These are phyloP conservation scores for Gastracanthus pulcherrimus DNA, from an alignment of 2,888 invertebrate species.

Conservation along the genomic window DNA sequence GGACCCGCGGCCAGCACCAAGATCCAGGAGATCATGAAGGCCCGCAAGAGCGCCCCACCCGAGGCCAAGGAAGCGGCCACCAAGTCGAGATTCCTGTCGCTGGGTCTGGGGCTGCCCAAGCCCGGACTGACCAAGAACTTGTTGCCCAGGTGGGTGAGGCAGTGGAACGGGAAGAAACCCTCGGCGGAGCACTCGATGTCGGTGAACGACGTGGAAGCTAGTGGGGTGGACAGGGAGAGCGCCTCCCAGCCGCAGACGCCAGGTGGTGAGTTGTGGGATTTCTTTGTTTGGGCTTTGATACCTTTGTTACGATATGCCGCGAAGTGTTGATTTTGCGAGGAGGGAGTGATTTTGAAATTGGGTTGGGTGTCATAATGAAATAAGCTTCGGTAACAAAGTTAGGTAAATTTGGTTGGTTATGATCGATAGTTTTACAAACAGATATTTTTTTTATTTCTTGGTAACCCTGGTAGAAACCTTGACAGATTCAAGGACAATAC, in stretches of 20 bases:
- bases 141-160: slow-evolving; percentile 69
- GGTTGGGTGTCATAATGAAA: too few relatives aligned
- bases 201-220: slow-evolving; percentile 62
- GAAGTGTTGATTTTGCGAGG: too few relatives aligned
- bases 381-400: too few relatives aligned
- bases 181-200: slow-evolving; percentile 59
- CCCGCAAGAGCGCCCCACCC: slow-evolving; percentile 57
- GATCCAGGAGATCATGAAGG: slow-evolving; percentile 78
- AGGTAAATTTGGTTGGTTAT: too few relatives aligned
- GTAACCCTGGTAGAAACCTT: too few relatives aligned
- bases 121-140: slow-evolving; percentile 63
- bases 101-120: slow-evolving; percentile 65
- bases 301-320: too few relatives aligned
- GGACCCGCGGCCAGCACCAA: slow-evolving; percentile 83
- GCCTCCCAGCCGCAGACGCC: slow-evolving; percentile 61
- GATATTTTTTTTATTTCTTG: too few relatives aligned
- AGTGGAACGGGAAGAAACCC: slow-evolving; percentile 49
- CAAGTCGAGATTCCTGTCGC: slow-evolving; percentile 69
- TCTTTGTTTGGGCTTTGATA: too few relatives aligned
- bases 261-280: slow-evolving; percentile 45
- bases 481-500: too few relatives aligned
- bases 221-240: slow-evolving; percentile 52
- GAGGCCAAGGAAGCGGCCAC: slow-evolving; percentile 47
- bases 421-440: too few relatives aligned
- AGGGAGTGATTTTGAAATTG: neutral